Conservation (phyloP, 2,113 vertebrate species). For the Vombatus ursinus region DNA sequence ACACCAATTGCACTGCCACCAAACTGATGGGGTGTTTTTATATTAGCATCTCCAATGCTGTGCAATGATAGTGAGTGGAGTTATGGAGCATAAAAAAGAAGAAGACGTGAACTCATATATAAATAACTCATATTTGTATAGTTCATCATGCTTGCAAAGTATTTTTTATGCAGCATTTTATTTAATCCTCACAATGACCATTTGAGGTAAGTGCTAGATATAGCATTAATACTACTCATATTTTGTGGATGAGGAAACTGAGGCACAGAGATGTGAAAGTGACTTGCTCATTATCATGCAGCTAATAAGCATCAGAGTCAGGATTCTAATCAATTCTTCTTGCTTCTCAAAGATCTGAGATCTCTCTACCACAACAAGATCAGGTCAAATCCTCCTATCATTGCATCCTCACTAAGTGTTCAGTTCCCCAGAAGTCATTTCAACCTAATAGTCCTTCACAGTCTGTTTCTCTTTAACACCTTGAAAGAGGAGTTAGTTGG, state of each 20-base stretch:
- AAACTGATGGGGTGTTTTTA: constrained; percentile 74
- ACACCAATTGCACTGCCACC: constrained; percentile 62
- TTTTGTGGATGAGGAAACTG: not conserved
- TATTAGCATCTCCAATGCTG: constrained; percentile 12
- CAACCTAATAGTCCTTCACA: constrained; percentile 55
- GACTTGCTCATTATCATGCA: not conserved
- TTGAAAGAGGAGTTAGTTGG: constrained; percentile 29
- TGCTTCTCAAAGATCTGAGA: not conserved
- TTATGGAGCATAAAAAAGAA: constrained; percentile 1
- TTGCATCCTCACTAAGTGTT: constrained; percentile 59
- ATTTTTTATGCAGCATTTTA: not conserved
- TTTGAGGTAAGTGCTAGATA: not conserved
- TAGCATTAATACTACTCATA: not conserved
- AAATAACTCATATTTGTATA: not conserved
- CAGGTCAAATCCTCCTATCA: not conserved
- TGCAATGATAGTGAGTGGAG: constrained; percentile 55
- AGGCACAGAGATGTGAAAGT: not conserved
- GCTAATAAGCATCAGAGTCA: not conserved
- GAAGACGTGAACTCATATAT: constrained; percentile 48
- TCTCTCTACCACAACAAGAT: not conserved
- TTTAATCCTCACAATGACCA: not conserved
- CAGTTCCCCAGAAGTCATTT: constrained; percentile 53
- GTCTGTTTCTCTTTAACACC: constrained; percentile 52
- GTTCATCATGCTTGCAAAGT: not conserved
- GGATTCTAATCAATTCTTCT: not conserved